Evolutionary conservation across 2,797 vertebrate genomes (phyloP).

Genomic region (Pelodytes ibericus): DNA sequence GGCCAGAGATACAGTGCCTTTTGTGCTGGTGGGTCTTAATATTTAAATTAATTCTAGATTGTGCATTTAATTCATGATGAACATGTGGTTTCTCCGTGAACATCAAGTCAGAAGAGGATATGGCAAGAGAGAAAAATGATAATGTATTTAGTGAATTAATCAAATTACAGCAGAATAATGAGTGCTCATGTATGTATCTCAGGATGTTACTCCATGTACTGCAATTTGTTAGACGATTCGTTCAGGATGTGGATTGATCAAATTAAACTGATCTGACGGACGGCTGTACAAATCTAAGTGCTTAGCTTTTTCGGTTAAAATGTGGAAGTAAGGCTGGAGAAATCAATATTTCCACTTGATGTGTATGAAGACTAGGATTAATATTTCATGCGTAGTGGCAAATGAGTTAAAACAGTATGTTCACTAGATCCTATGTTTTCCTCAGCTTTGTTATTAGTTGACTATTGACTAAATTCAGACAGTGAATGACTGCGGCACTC

Average conservation of each 20-base stretch:
- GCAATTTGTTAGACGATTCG: slow-evolving; percentile 5
- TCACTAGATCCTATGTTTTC: not conserved
- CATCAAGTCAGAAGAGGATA: too few relatives aligned
- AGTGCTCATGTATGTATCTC: not conserved
- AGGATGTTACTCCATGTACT: slow-evolving; percentile 11
- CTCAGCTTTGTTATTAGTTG: not conserved
- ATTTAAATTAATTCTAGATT: too few relatives aligned
- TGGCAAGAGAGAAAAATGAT: too few relatives aligned
- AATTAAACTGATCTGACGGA: slow-evolving; percentile 14
- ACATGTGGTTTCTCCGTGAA: too few relatives aligned
- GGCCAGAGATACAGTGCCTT: too few relatives aligned
- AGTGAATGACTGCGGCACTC: not conserved
- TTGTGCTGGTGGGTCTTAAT: too few relatives aligned
- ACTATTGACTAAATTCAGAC: not conserved
- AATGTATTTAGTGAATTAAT: not conserved
- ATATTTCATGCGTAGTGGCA: not conserved
- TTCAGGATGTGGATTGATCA: slow-evolving; percentile 10
- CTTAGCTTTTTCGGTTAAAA: slow-evolving; percentile 1
- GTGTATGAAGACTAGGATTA: not conserved
- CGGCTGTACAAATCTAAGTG: not conserved
- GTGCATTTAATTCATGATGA: too few relatives aligned
- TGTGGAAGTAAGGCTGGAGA: not conserved
- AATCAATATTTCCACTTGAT: slow-evolving; percentile 4
- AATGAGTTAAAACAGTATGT: not conserved
- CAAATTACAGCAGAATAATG: not conserved